Evolutionary conservation across 92 coral and sea anemone species (phyloP).

Genomic region (Phenganax subtilis): DNA sequence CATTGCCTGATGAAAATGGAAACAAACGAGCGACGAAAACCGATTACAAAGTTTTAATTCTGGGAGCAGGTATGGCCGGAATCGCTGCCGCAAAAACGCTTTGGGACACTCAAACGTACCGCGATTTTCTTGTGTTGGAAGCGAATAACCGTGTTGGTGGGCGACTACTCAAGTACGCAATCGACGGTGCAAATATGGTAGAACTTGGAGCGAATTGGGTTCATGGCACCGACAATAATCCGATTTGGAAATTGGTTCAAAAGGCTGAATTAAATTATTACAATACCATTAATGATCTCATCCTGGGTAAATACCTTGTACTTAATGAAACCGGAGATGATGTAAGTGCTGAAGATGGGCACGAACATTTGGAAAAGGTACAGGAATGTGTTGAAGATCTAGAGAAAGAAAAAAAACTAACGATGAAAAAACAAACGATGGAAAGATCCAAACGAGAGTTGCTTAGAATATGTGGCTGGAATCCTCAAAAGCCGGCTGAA

Average conservation of each 20-base stretch:
- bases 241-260: neutral
- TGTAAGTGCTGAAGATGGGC: neutral
- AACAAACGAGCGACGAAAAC: too few relatives aligned
- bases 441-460: neutral
- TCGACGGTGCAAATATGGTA: too few relatives aligned
- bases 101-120: too few relatives aligned
- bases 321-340: neutral
- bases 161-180: too few relatives aligned
- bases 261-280: neutral
- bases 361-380: neutral
- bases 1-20: too few relatives aligned
- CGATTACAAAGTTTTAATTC: too few relatives aligned
- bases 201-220: neutral
- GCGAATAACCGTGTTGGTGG: too few relatives aligned
- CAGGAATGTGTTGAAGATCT: neutral
- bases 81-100: too few relatives aligned
- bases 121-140: too few relatives aligned
- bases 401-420: neutral
- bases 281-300: neutral
- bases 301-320: neutral
- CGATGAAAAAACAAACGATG: neutral
- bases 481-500: neutral
- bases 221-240: neutral
- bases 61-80: too few relatives aligned
- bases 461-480: neutral